Percentiles rank a stretch among this genome's conserved stretches.
These are phyloP conservation scores for Syngnathus typhle DNA, from an alignment of 2,113 vertebrate species.

Conservation along the genomic window DNA sequence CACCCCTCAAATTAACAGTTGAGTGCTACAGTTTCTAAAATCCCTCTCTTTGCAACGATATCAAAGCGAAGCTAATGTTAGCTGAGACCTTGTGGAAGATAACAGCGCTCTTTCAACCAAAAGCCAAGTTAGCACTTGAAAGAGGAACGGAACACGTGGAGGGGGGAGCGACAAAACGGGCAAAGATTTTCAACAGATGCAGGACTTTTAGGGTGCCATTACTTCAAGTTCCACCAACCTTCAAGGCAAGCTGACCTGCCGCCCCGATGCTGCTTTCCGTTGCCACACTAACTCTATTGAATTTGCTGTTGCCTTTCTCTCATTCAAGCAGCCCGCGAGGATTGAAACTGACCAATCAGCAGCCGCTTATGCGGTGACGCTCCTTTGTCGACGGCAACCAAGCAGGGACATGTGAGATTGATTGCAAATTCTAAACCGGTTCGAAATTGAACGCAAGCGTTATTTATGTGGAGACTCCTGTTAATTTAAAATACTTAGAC, in stretches of 20 bases:
- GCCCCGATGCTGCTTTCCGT: neutral
- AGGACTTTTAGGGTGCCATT: neutral
- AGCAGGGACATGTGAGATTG: neutral
- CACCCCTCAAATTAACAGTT: slow-evolving; percentile 2
- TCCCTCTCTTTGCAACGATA: neutral
- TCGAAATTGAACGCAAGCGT: neutral
- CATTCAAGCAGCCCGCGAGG: slow-evolving; percentile 98
- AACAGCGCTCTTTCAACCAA: neutral
- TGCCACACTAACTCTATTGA: neutral
- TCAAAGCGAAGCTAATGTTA: slow-evolving; percentile 10
- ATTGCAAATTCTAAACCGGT: slow-evolving; percentile 57
- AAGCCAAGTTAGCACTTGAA: slow-evolving; percentile 33
- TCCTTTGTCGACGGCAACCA: slow-evolving; percentile 35
- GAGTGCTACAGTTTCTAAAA: neutral
- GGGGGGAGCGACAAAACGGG: neutral
- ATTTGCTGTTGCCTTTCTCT: slow-evolving; percentile 24
- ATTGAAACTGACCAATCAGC: slow-evolving; percentile 90
- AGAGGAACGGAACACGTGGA: slow-evolving; percentile 29
- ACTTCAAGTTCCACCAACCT: slow-evolving; percentile 14
- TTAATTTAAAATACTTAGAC: too few species aligned
- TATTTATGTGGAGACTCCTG: neutral
- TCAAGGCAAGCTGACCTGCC: slow-evolving; percentile 15
- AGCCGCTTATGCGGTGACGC: slow-evolving; percentile 8
- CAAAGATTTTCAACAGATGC: neutral
- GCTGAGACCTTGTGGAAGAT: slow-evolving; percentile 3